Evolutionary conservation across 2,113 vertebrate genomes (phyloP).

Genomic region (Noctilio leporinus): DNA sequence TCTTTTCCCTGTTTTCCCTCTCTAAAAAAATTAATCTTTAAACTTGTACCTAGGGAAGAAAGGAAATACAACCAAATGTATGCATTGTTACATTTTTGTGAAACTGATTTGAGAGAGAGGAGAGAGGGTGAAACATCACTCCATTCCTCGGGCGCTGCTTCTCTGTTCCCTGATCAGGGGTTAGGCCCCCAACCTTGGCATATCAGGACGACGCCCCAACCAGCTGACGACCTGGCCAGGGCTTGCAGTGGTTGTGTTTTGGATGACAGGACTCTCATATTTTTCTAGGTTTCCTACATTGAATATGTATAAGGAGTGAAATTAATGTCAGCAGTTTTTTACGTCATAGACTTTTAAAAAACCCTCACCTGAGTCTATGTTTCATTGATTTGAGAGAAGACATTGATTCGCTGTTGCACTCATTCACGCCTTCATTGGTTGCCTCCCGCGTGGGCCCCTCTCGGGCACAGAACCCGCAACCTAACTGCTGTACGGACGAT

Average conservation of each 20-base stretch:
- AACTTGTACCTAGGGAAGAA: background rate
- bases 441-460: too few species aligned
- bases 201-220: background rate
- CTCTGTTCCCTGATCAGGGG: background rate
- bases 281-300: background rate
- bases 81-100: background rate
- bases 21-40: background rate
- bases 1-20: too few species aligned
- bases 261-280: background rate
- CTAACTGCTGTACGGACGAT: too few species aligned
- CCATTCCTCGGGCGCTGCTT: too few species aligned
- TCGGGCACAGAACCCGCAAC: too few species aligned
- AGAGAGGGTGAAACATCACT: background rate
- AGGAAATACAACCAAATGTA: background rate
- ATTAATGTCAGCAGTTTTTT: background rate
- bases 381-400: background rate
- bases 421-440: too few species aligned
- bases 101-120: background rate
- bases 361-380: too few species aligned
- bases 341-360: background rate
- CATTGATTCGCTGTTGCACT: too few species aligned
- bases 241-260: background rate
- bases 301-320: background rate
- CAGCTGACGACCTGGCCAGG: background rate
- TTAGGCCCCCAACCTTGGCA: background rate